phyloP scores from a whole-genome alignment of 2,797 vertebrate genomes.

The Acanthiza pusilla region DNA sequence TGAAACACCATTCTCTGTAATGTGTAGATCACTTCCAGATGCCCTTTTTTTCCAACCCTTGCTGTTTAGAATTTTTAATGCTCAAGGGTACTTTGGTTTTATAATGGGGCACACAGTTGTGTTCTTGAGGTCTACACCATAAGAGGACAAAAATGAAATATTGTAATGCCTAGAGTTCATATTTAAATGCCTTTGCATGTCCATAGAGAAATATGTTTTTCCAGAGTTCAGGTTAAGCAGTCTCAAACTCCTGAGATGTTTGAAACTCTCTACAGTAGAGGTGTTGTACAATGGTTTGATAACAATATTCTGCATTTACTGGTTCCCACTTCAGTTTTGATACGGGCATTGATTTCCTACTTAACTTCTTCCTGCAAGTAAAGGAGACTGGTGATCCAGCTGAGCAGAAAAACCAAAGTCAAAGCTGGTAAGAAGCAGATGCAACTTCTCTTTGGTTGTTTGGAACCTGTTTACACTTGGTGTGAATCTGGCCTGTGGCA shows the following conservation, averaged over 20 bases:
- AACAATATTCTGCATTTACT: slow-evolving; percentile 64
- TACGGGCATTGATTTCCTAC: slow-evolving; percentile 53
- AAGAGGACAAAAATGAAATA: slow-evolving; percentile 15
- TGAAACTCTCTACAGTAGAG: slow-evolving; percentile 63
- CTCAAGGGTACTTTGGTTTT: slow-evolving; percentile 39
- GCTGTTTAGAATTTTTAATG: slow-evolving; percentile 48
- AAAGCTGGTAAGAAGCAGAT: slow-evolving; percentile 17
- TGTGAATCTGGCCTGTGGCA: background rate
- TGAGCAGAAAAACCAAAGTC: slow-evolving; percentile 58
- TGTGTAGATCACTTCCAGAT: slow-evolving; percentile 61
- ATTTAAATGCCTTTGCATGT: slow-evolving; percentile 68
- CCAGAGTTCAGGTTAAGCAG: slow-evolving; percentile 62
- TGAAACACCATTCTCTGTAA: slow-evolving; percentile 52
- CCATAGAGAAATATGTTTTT: slow-evolving; percentile 59
- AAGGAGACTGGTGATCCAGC: slow-evolving; percentile 40
- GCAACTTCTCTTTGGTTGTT: slow-evolving; percentile 14
- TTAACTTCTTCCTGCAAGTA: slow-evolving; percentile 62
- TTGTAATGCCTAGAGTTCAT: slow-evolving; percentile 1
- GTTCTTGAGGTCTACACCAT: slow-evolving; percentile 22
- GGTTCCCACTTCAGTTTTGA: slow-evolving; percentile 67
- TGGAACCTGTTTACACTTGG: slow-evolving; percentile 27
- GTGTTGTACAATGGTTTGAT: slow-evolving; percentile 55
- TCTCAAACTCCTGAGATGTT: slow-evolving; percentile 65
- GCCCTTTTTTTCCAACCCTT: slow-evolving; percentile 37
- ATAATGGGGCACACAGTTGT: slow-evolving; percentile 1